Conservation (phyloP, 2,113 vertebrate species). For the Tachuris rubrigastra region DNA sequence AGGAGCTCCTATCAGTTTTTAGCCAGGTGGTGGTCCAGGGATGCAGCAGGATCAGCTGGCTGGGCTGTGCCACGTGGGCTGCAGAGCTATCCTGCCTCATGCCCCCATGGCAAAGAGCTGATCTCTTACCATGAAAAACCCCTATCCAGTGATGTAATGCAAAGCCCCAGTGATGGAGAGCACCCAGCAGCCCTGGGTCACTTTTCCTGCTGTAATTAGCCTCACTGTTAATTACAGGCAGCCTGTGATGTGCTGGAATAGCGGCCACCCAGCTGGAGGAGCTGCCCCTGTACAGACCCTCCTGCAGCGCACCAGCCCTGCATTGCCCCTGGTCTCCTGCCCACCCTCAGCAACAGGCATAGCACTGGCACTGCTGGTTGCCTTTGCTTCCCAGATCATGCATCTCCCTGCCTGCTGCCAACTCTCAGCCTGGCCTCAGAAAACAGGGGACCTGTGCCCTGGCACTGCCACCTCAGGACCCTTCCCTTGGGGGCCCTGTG, state of each 20-base stretch:
- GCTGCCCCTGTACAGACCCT: background rate
- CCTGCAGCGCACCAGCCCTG: background rate
- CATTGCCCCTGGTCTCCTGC: background rate
- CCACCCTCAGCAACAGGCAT: background rate
- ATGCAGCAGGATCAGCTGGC: background rate
- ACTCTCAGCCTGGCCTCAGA: background rate
- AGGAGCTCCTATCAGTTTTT: background rate
- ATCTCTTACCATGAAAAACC: background rate
- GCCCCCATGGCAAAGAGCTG: rapidly evolving
- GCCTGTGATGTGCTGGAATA: background rate
- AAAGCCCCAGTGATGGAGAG: background rate
- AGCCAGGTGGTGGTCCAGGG: background rate
- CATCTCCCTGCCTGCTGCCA: rapidly evolving
- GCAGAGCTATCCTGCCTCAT: background rate
- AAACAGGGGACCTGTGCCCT: background rate
- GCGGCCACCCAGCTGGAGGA: rapidly evolving
- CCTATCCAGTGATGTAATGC: background rate
- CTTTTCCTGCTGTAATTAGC: background rate
- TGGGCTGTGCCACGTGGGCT: rapidly evolving
- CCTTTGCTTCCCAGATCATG: background rate
- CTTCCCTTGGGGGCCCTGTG: background rate
- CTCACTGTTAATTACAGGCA: background rate
- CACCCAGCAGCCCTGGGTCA: background rate
- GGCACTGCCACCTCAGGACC: background rate
- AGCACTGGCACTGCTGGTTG: background rate